These are phyloP conservation scores for Fabriciana adippe DNA, from an alignment of 2,888 invertebrate genomes.

Conservation along the genomic window DNA sequence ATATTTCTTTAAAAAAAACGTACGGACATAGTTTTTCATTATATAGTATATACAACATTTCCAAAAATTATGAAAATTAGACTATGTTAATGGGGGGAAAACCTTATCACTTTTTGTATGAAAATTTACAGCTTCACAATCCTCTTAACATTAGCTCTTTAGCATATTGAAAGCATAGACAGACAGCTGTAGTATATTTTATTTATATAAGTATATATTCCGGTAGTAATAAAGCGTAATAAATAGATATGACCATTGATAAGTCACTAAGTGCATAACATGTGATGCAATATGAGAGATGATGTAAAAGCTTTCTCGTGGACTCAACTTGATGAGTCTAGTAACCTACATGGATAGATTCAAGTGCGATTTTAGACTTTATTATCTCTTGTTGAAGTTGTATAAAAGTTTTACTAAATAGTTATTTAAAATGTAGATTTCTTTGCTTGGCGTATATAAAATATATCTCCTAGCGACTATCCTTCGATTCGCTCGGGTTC, in stretches of 20 bases:
- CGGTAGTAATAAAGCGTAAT: conserved; percentile 22
- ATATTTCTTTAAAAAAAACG: no score
- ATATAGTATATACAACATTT: no score
- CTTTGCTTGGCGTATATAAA: neutral
- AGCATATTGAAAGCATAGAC: no score
- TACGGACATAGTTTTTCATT: no score
- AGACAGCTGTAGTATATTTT: neutral
- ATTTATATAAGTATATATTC: conserved; percentile 5
- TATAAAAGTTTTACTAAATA: neutral
- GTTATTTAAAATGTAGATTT: neutral
- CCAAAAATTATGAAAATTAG: no score
- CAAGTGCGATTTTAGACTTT: conserved; percentile 52
- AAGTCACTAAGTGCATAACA: neutral
- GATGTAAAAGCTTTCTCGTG: conserved; percentile 77
- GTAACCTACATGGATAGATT: conserved; percentile 65
- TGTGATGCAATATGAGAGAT: conserved; percentile 37
- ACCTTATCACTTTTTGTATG: no score
- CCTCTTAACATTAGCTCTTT: no score
- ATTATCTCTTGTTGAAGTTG: conserved; percentile 22
- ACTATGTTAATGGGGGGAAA: no score
- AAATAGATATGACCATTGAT: neutral
- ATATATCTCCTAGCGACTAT: neutral
- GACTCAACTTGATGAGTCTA: conserved; percentile 61
- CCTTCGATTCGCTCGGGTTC: no score
- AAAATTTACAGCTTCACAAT: no score